A percentile compares a stretch with the other conserved stretches of the same genome.
Conservation (phyloP, 1,140 invertebrate species). For the Bradysia coprophila region DNA sequence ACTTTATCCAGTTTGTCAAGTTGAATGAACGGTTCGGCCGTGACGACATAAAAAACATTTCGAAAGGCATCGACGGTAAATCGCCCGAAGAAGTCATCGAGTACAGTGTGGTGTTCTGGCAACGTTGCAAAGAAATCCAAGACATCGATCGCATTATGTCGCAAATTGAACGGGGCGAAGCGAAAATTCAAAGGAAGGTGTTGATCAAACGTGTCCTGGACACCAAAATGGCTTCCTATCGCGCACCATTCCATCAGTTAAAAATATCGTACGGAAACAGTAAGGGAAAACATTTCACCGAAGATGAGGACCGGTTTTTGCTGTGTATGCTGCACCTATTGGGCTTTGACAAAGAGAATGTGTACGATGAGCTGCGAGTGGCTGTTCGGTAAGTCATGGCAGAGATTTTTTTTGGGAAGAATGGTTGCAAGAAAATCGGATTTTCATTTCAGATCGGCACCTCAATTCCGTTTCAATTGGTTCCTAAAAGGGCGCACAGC, state of each 20-base stretch:
- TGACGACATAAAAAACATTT: slow-evolving; percentile 95
- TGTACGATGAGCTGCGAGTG: slow-evolving; percentile 91
- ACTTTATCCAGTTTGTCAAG: slow-evolving; percentile 98
- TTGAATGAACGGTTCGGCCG: slow-evolving; percentile 97
- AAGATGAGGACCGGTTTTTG: slow-evolving; percentile 95
- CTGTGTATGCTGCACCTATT: slow-evolving; percentile 98
- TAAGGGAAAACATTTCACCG: slow-evolving; percentile 98
- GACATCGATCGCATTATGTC: slow-evolving; percentile 95
- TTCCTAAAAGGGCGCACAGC: slow-evolving; percentile 97
- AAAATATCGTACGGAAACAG: slow-evolving; percentile 94
- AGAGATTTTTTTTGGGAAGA: too few relatives aligned
- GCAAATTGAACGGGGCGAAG: slow-evolving; percentile 94
- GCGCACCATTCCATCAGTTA: slow-evolving; percentile 95
- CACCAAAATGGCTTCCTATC: slow-evolving; percentile 73
- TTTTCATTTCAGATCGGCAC: slow-evolving; percentile 43
- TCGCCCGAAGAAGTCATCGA: slow-evolving; percentile 90
- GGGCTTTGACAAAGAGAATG: slow-evolving; percentile 98
- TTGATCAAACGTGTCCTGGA: slow-evolving; percentile 96
- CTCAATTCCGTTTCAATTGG: slow-evolving; percentile 98
- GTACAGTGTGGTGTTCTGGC: slow-evolving; percentile 97
- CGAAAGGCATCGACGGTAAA: slow-evolving; percentile 94
- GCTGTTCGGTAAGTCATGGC: slow-evolving; percentile 60
- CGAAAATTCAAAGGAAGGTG: slow-evolving; percentile 87
- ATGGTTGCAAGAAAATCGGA: too few relatives aligned
- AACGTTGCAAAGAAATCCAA: slow-evolving; percentile 88